Evolutionary conservation across 2,113 vertebrate genomes (phyloP).

Genomic region (Empidonax alnorum): DNA sequence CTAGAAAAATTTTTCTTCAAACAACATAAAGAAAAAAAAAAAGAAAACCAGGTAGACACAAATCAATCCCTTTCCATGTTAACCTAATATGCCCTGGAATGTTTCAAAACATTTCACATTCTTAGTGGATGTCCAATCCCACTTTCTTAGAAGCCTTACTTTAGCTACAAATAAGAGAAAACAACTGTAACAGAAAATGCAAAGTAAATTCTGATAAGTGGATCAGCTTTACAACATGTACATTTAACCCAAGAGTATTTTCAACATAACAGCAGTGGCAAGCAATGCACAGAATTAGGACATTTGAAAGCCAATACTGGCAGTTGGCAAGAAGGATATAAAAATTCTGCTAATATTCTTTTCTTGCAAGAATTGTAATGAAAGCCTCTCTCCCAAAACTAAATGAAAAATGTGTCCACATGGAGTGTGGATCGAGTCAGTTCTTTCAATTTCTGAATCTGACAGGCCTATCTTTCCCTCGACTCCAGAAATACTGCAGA

Average conservation of each 20-base stretch:
- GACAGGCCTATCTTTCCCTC: background rate
- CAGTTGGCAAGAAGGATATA: fast-evolving
- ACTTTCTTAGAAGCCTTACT: background rate
- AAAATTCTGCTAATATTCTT: background rate
- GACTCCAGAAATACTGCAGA: background rate
- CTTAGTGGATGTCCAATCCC: background rate
- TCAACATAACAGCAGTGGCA: background rate
- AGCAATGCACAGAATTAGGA: background rate
- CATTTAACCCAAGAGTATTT: background rate
- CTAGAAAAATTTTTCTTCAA: background rate
- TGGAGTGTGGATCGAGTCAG: background rate
- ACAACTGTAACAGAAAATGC: background rate
- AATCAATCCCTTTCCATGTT: background rate
- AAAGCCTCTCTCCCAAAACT: background rate
- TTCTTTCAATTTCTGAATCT: background rate
- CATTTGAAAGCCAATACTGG: background rate
- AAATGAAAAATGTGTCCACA: background rate
- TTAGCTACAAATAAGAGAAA: background rate
- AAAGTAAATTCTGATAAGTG: background rate
- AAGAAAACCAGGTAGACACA: background rate
- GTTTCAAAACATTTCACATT: background rate
- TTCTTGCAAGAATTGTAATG: background rate
- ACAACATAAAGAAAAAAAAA: background rate
- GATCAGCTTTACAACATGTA: background rate
- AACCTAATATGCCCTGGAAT: background rate